These are phyloP conservation scores for Electrona antarctica DNA, from an alignment of 2,113 vertebrate species.

Conservation along the genomic window DNA sequence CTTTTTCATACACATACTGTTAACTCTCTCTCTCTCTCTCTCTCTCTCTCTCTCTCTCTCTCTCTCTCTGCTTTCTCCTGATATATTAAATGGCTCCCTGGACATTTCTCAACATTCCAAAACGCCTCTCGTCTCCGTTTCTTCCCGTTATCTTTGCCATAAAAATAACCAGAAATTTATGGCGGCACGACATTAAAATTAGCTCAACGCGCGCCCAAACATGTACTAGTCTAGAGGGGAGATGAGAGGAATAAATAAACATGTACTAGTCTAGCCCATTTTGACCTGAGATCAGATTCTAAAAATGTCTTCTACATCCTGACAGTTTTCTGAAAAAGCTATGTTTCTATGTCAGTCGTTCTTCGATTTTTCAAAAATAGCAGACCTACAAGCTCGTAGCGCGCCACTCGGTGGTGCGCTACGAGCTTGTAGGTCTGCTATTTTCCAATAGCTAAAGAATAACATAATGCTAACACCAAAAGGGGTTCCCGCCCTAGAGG, in stretches of 20 bases:
- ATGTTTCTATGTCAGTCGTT: too few relatives aligned
- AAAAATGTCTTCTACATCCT: too few relatives aligned
- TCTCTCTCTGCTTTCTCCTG: conserved; percentile 23
- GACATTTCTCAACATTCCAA: conserved; percentile 54
- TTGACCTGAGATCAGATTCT: too few relatives aligned
- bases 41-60: not conserved
- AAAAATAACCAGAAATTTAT: conserved; percentile 22
- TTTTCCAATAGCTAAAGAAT: too few relatives aligned
- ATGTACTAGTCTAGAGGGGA: conserved; percentile 61
- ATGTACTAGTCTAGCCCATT: too few relatives aligned
- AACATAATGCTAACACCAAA: too few relatives aligned
- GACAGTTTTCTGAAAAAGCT: too few relatives aligned
- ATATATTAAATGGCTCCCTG: conserved; percentile 54
- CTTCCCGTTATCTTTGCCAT: conserved; percentile 30
- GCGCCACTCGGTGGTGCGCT: too few relatives aligned
- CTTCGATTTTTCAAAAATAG: too few relatives aligned
- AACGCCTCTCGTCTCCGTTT: conserved; percentile 34
- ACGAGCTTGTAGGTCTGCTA: too few relatives aligned
- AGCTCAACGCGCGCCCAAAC: conserved; percentile 23
- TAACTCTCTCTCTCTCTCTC: not conserved
- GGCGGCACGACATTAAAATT: not conserved
- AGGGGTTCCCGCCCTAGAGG: too few relatives aligned
- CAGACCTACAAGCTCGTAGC: too few relatives aligned
- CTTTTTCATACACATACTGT: not conserved
- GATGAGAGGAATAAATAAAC: not conserved